These are phyloP conservation scores for Galeruca laticollis DNA, from an alignment of 2,888 invertebrate species.

Conservation along the genomic window DNA sequence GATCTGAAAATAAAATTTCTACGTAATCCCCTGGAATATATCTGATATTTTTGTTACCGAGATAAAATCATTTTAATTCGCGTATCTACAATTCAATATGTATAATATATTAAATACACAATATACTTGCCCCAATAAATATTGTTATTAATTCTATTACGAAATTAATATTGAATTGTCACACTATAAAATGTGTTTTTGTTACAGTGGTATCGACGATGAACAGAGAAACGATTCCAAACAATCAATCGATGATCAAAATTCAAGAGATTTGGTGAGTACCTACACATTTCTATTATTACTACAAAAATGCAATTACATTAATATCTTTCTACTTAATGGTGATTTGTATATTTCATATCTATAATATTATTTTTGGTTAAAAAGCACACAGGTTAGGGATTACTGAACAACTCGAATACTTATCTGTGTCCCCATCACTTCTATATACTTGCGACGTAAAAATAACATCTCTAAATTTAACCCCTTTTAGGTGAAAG, in stretches of 20 bases:
- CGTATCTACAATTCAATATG: background rate
- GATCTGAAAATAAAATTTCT: background rate
- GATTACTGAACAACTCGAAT: too few relatives aligned
- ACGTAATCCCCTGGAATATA: background rate
- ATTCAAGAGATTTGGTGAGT: slow-evolving; percentile 47
- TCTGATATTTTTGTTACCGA: background rate
- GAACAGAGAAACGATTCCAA: slow-evolving; percentile 43
- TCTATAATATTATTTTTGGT: too few relatives aligned
- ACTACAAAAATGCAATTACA: slow-evolving; percentile 6
- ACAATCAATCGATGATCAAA: slow-evolving; percentile 39
- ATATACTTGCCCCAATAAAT: background rate
- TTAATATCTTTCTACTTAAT: background rate
- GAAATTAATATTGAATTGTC: background rate
- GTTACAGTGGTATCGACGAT: slow-evolving; percentile 43
- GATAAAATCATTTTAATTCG: background rate
- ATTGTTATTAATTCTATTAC: background rate
- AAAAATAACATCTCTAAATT: too few relatives aligned
- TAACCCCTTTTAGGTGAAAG: too few relatives aligned
- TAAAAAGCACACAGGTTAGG: too few relatives aligned
- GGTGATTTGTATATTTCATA: too few relatives aligned
- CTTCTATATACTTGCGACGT: too few relatives aligned
- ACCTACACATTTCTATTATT: background rate
- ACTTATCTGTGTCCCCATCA: too few relatives aligned
- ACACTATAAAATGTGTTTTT: slow-evolving; percentile 13
- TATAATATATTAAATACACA: background rate